These are phyloP conservation scores for Triops longicaudatus DNA, from an alignment of 1,140 invertebrate genomes.

Conservation along the genomic window DNA sequence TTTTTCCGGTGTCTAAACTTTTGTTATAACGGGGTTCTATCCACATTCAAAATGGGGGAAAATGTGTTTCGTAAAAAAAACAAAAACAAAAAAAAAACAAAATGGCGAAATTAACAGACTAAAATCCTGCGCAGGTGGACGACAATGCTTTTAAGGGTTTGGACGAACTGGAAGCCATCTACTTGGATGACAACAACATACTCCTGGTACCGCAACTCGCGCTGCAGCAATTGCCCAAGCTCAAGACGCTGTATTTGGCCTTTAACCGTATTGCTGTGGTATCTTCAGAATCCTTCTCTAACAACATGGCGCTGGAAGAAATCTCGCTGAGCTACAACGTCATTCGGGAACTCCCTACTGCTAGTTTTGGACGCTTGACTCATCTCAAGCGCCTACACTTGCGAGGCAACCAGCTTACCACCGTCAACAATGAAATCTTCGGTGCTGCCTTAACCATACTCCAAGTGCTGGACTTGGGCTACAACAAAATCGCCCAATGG, in stretches of 20 bases:
- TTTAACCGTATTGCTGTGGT: constrained; percentile 80
- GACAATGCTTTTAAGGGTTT: constrained; percentile 76
- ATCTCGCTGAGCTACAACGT: constrained; percentile 70
- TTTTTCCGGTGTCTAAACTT: too few species aligned
- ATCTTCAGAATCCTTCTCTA: constrained; percentile 52
- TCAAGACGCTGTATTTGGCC: constrained; percentile 64
- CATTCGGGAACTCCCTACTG: constrained; percentile 69
- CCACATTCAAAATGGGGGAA: too few species aligned
- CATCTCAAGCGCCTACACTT: constrained; percentile 35
- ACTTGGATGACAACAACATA: constrained; percentile 80
- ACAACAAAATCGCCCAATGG: constrained; percentile 63
- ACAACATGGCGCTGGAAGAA: constrained; percentile 37
- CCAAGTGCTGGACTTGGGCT: constrained; percentile 60
- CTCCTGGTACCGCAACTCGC: constrained; percentile 70
- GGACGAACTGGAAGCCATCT: constrained; percentile 61
- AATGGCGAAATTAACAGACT: not conserved
- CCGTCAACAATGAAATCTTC: constrained; percentile 62
- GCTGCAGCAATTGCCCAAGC: constrained; percentile 58
- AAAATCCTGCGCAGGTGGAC: constrained; percentile 57
- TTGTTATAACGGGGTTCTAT: too few species aligned
- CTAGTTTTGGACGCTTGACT: constrained; percentile 54
- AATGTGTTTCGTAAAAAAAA: too few species aligned
- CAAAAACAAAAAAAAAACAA: not conserved
- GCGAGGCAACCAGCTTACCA: constrained; percentile 56
- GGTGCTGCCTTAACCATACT: constrained; percentile 61